These are phyloP conservation scores for Eristalinus sepulchralis DNA, from an alignment of 2,888 invertebrate species.

Conservation along the genomic window DNA sequence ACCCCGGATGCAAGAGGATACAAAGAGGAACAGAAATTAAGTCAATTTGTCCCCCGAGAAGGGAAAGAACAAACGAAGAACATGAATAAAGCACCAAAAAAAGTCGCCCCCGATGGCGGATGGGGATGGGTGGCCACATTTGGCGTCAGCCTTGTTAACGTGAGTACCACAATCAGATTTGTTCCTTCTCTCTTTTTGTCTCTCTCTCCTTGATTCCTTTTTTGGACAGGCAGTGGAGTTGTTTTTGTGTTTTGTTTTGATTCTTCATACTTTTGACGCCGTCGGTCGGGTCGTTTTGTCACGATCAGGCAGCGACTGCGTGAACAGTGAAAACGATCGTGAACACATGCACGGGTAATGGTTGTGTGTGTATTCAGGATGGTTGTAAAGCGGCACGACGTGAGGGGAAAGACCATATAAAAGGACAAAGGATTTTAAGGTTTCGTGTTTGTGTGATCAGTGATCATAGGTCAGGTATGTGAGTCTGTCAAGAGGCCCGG, in stretches of 20 bases:
- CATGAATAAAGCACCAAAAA: slow-evolving; percentile 82
- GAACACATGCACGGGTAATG: neutral
- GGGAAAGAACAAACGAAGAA: slow-evolving; percentile 56
- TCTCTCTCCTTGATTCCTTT: neutral
- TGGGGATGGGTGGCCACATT: slow-evolving; percentile 95
- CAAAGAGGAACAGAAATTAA: slow-evolving; percentile 69
- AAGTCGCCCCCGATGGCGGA: slow-evolving; percentile 92
- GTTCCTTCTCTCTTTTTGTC: neutral
- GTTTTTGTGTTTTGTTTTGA: slow-evolving; percentile 6
- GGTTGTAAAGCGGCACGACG: neutral
- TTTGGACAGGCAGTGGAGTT: neutral
- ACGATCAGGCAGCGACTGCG: slow-evolving; percentile 61
- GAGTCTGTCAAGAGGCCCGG: neutral
- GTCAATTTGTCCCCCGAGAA: slow-evolving; percentile 16
- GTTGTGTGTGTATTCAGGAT: neutral
- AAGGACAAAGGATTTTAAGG: slow-evolving; percentile 16
- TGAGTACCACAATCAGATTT: slow-evolving; percentile 82
- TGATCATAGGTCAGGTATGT: slow-evolving; percentile 21
- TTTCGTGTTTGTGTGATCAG: neutral
- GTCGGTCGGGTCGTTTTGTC: neutral
- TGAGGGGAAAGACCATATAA: neutral
- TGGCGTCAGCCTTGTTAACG: slow-evolving; percentile 91
- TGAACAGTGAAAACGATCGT: slow-evolving; percentile 54
- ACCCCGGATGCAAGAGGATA: slow-evolving; percentile 23
- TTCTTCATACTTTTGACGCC: neutral